Base-by-base conservation (phyloP, 2,797 vertebrate genomes). In the Chromis chromis region DNA sequence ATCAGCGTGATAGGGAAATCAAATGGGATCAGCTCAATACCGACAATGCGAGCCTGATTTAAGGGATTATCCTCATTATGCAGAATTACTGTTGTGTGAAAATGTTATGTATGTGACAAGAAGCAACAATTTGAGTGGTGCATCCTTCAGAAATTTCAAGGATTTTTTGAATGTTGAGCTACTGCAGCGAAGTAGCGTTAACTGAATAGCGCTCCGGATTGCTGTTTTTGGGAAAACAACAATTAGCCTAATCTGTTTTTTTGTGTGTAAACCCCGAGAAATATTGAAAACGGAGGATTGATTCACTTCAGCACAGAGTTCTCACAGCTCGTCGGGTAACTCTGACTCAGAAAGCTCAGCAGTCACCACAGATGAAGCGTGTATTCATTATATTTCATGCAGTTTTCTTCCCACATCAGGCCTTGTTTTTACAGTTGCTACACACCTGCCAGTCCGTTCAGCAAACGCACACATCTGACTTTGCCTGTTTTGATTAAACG, bases 61-160 rank as follows among this genome's bases (percentile, higher is more conserved):
- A 77, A 86, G 71, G 81, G 91, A 90, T 93, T 89, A 93, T 91
- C 85, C 82, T 87, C 70, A 86, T 88, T 91, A 87, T 65, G 84
- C 79, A 72, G 73, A 84, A 84, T 77, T 76, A 72, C 71, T 78
- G 64, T 66, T 79, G 70, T 83, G 78, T 70, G 65, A 78, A 71
- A 79, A 72, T 69, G 40, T 48, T 40, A 46, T 31, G 22, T 66
- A 55, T 78, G 76, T 76, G 65, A 89, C 62, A 72, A 74, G 73
- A 76, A 56, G 50, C 42, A 75, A 67, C 21, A 60, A 78, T 61
- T 50, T 56, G 73, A 64, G 54, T 27, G 3, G n/a, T 10, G 50
- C 73, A 67, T 59, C 13, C 36, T 68, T 59, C 5, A 44, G 28
- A 70, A 56, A 60, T 58, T 33, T 70, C 12, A 60, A 55, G 44